Percentiles rank a stretch among this genome's conserved stretches.
These are phyloP conservation scores for Pseudotriccus pelzelni DNA, from an alignment of 2,797 vertebrate species.

Conservation along the genomic window DNA sequence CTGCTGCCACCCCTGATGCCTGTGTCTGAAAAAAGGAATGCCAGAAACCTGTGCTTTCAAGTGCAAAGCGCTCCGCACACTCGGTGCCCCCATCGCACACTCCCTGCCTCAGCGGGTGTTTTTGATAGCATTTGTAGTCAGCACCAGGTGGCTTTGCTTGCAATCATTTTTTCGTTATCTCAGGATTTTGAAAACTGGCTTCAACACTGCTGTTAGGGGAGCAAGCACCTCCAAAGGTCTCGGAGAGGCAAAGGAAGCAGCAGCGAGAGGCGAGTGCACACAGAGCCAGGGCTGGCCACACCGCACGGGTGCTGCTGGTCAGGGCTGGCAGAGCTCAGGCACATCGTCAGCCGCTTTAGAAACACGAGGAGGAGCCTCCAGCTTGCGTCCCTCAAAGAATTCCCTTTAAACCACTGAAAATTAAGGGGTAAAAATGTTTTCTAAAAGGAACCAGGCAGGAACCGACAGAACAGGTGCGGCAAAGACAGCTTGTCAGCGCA, in stretches of 20 bases:
- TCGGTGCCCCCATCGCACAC: rapidly evolving
- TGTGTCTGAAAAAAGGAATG: not conserved
- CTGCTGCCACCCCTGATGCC: not conserved
- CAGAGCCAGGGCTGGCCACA: rapidly evolving
- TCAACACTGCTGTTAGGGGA: not conserved
- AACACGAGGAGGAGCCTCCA: not conserved
- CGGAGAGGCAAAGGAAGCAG: rapidly evolving
- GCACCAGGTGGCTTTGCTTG: not conserved
- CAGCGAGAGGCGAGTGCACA: rapidly evolving
- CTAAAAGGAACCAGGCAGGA: not conserved
- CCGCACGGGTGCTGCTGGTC: rapidly evolving
- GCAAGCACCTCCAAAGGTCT: not conserved
- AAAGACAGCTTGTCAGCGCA: not conserved
- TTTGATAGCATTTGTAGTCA: not conserved
- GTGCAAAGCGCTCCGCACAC: not conserved
- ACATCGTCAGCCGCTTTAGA: rapidly evolving
- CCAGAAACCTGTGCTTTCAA: not conserved
- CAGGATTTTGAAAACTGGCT: not conserved
- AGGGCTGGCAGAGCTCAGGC: not conserved
- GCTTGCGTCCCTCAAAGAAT: not conserved
- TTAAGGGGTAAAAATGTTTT: not conserved
- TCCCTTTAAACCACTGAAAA: not conserved
- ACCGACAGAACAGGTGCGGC: not conserved
- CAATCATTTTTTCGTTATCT: not conserved
- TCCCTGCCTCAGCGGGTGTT: not conserved